Evolutionary conservation across 1,140 invertebrate genomes (phyloP).

Genomic region (Chionoecetes opilio): DNA sequence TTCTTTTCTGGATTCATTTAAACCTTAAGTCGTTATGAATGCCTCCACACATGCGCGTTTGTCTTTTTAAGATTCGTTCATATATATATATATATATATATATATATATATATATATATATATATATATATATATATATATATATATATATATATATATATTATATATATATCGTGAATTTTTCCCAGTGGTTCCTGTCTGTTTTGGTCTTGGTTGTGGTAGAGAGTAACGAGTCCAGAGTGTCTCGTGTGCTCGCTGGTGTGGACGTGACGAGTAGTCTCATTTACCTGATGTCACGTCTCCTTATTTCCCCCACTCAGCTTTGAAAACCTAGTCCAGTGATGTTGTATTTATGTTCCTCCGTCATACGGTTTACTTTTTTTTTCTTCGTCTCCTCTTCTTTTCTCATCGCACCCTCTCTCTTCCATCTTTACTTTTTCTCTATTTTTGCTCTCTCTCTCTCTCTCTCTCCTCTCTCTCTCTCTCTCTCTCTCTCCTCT

Average conservation of each 20-base stretch:
- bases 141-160: too few species aligned
- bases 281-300: slow-evolving; percentile 15
- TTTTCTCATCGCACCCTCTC: background rate
- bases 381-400: slow-evolving; percentile 10
- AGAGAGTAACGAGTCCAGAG: background rate
- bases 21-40: too few species aligned
- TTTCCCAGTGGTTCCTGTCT: background rate
- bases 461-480: background rate
- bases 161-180: background rate
- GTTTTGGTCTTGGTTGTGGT: slow-evolving; percentile 38
- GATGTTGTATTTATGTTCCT: background rate
- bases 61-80: background rate
- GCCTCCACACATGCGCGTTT: background rate
- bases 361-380: background rate
- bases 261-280: background rate
- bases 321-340: background rate
- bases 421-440: background rate
- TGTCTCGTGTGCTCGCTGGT: background rate
- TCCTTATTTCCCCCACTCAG: background rate
- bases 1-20: too few species aligned
- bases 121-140: background rate
- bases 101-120: too few species aligned
- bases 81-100: too few species aligned
- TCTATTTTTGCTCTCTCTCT: background rate
- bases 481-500: background rate